Base-by-base conservation (phyloP, 2,113 vertebrate genomes). In the Pholis gunnellus region DNA sequence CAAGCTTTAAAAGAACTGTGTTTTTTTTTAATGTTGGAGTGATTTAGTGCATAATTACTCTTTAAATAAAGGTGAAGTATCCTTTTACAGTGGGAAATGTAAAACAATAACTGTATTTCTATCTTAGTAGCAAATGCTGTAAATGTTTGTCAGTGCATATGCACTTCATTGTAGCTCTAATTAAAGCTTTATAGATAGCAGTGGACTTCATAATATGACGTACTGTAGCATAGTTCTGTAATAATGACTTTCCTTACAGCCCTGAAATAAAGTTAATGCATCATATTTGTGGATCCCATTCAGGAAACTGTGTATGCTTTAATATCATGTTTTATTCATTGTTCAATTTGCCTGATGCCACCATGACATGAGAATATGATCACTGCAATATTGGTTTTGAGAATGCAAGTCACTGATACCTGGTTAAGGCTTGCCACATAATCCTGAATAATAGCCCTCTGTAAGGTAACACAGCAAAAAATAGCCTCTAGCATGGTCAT, bases 371-470 rank as follows among this genome's bases (percentile, higher is more conserved):
- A 79, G 59, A 59, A 63, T 69, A 66, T 20, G 36, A 77, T 60
- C 48, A 59, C 36, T 65, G 20, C 71, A 72, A 36, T 83, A 83
- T 56, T 83, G 20, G 54, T 46, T 44, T 27, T 31, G 22, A 83
- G 50, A 87, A 83, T 79, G 76, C 72, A 86, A 81, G 90, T 87
- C 85, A 90, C 80, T 89, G 76, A 82, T 69, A 72, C 29, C 29
- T 85, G 70, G 75, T 88, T 83, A 86, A 27, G 64, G 83, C 88
- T 86, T 59, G 73, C 83, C 90, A 79, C 89, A 72, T 91, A 71
- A 93, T 90, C 87, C 84, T 81, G 29, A 82, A 87, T 92, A 89
- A 93, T 89, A 68, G 63, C 42, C 44, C 56, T 60, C 69, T 84
- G 48, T 34, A 66, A 66, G 73, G 66, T 82, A 78, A 87, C 82